These are phyloP conservation scores for Hippocampus guttulatus DNA, from an alignment of 2,113 vertebrate genomes.

Conservation along the genomic window DNA sequence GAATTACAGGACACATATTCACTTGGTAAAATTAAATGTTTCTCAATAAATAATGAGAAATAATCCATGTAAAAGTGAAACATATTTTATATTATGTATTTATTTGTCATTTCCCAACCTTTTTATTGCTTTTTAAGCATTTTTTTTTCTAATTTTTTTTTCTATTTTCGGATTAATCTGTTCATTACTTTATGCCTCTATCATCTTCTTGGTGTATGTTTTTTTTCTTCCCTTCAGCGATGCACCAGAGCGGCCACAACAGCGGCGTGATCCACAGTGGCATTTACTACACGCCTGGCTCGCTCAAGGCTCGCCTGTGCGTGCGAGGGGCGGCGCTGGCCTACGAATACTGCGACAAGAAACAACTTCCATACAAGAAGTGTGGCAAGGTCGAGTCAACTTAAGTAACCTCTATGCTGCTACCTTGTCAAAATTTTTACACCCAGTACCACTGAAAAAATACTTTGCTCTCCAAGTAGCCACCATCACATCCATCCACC, in stretches of 20 bases:
- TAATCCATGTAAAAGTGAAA: too few relatives aligned
- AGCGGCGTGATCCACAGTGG: conserved; percentile 98
- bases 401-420: background rate
- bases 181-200: background rate
- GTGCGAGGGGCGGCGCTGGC: conserved; percentile 84
- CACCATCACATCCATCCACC: too few relatives aligned
- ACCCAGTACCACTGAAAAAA: background rate
- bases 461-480: too few relatives aligned
- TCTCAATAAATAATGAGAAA: too few relatives aligned
- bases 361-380: conserved; percentile 84
- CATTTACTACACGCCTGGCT: conserved; percentile 93
- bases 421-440: too few relatives aligned
- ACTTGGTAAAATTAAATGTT: too few relatives aligned
- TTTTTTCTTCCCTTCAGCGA: conserved; percentile 61
- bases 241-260: conserved; percentile 93
- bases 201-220: background rate
- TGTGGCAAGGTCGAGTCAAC: conserved; percentile 83
- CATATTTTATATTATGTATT: too few relatives aligned
- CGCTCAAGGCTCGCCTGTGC: conserved; percentile 91
- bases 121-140: too few relatives aligned
- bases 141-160: too few relatives aligned
- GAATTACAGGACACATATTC: too few relatives aligned
- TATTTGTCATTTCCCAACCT: too few relatives aligned
- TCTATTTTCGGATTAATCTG: background rate
- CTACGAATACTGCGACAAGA: conserved; percentile 88